Percentiles rank a stretch among this genome's conserved stretches.
Evolutionary conservation across 2,113 vertebrate genomes (phyloP).

Genomic region (Sinocyclocheilus anshuiensis): DNA sequence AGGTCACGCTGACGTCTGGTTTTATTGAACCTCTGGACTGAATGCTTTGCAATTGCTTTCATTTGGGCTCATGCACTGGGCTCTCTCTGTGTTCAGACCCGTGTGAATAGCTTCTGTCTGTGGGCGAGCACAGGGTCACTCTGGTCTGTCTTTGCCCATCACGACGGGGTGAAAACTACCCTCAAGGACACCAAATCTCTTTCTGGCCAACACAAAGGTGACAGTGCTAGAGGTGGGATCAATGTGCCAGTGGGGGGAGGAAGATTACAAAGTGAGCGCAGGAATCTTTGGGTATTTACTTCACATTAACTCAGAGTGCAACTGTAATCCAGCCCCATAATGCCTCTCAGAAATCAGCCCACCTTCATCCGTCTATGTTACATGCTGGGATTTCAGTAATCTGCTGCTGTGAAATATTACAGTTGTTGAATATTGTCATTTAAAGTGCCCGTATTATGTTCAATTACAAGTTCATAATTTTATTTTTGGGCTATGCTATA

Average conservation of each 20-base stretch:
- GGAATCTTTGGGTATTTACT: slow-evolving; percentile 47
- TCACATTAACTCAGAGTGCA: slow-evolving; percentile 49
- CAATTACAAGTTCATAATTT: background rate
- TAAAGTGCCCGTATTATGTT: background rate
- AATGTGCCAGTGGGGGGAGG: slow-evolving; percentile 55
- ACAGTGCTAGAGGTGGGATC: slow-evolving; percentile 58
- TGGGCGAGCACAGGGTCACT: slow-evolving; percentile 68
- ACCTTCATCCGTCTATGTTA: slow-evolving; percentile 51
- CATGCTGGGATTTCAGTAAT: slow-evolving; percentile 36
- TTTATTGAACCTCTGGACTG: slow-evolving; percentile 55
- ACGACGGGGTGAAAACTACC: slow-evolving; percentile 63
- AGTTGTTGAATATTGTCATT: background rate
- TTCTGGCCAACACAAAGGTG: slow-evolving; percentile 59
- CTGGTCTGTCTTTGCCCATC: slow-evolving; percentile 62
- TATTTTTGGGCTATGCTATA: background rate
- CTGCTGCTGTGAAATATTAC: slow-evolving; percentile 40
- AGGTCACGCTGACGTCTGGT: slow-evolving; percentile 59
- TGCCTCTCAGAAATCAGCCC: slow-evolving; percentile 50
- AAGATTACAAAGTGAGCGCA: slow-evolving; percentile 52
- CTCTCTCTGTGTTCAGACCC: slow-evolving; percentile 52
- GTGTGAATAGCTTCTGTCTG: slow-evolving; percentile 48
- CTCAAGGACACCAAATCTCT: slow-evolving; percentile 53
- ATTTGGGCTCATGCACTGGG: slow-evolving; percentile 47
- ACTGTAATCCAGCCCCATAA: slow-evolving; percentile 56
- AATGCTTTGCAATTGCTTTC: slow-evolving; percentile 62